Base-by-base conservation (phyloP, 2,888 invertebrate genomes). In the Tenthredo amoena region DNA sequence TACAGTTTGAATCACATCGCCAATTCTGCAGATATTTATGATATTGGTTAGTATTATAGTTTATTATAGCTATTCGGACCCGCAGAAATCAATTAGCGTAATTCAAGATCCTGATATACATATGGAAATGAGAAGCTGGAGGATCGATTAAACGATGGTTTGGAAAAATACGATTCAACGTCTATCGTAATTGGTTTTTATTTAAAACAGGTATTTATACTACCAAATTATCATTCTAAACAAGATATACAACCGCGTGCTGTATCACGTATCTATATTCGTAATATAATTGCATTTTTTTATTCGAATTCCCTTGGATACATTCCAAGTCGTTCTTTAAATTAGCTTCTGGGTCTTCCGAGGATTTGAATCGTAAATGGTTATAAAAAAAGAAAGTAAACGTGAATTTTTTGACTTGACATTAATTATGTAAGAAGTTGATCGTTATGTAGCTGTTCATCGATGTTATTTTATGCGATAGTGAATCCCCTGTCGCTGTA, bases 401-500 rank as follows among this genome's bases (percentile, higher is more conserved):
- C 34, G 15, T n/a, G 37, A 7, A 3, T 71, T 37, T 34, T 34
- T 26, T 6, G 15, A 37, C 34, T 37, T 37, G 37, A 71, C n/a
- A 71, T 71, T 71, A 71, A 71, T 71, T 37, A 71, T 18, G 18
- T 71, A 37, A 37, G 71, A 9, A 37, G 18, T 71, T 12, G 71
- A 26, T 71, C 21, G 34, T 71, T 50, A 47, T 21, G n/a, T 26
- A 15, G 43, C 31, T 21, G 72, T 21, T 26, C 21, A n/a, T 6
- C 71, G 18, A 2, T 34, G n/a, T 37, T 71, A 71, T 37, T 37
- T 31, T 71, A 31, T 40, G 26, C 21, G 21, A 15, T 47, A 47
- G 43, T 31, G 18, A 77, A 77, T 77, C 55, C 31, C 34, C 55
- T 18, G 50, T 68, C 77, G 12, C 12, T 34, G 31, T 77, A n/a